These are phyloP conservation scores for Anaspis maculata DNA, from an alignment of 2,888 invertebrate genomes.

Conservation along the genomic window DNA sequence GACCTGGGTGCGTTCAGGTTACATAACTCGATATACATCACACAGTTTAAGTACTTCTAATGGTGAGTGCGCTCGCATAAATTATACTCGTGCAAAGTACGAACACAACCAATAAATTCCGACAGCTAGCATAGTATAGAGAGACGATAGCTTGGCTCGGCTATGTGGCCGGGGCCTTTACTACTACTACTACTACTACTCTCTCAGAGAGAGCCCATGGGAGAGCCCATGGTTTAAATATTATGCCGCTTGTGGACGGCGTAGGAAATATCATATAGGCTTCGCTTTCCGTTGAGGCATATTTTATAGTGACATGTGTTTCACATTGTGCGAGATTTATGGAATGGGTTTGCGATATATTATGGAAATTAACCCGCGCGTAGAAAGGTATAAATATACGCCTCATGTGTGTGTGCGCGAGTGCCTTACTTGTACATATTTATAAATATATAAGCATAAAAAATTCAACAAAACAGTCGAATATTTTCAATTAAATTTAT, in stretches of 20 bases:
- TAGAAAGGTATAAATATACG: constrained; percentile 3
- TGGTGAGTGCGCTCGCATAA: constrained; percentile 18
- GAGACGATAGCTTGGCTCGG: too few species aligned
- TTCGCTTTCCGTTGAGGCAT: constrained; percentile 22
- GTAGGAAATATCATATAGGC: constrained; percentile 24
- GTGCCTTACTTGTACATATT: too few species aligned
- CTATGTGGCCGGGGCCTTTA: too few species aligned
- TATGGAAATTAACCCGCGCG: constrained; percentile 25
- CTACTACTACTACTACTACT: too few species aligned
- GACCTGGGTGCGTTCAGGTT: too few species aligned
- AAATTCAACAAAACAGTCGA: not conserved
- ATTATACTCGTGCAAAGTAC: constrained; percentile 22
- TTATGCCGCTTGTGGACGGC: too few species aligned
- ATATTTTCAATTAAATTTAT: constrained; percentile 5
- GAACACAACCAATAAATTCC: constrained; percentile 21
- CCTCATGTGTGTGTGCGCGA: not conserved
- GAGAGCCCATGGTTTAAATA: too few species aligned
- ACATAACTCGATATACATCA: constrained; percentile 13
- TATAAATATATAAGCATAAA: not conserved
- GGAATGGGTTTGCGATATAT: constrained; percentile 24
- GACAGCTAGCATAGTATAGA: constrained; percentile 8
- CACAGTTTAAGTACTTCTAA: constrained; percentile 20
- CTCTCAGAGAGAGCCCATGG: too few species aligned
- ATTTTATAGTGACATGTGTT: constrained; percentile 25
- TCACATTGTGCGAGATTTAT: constrained; percentile 25